Base-by-base conservation (phyloP, 2,113 vertebrate species). In the Addax nasomaculatus region DNA sequence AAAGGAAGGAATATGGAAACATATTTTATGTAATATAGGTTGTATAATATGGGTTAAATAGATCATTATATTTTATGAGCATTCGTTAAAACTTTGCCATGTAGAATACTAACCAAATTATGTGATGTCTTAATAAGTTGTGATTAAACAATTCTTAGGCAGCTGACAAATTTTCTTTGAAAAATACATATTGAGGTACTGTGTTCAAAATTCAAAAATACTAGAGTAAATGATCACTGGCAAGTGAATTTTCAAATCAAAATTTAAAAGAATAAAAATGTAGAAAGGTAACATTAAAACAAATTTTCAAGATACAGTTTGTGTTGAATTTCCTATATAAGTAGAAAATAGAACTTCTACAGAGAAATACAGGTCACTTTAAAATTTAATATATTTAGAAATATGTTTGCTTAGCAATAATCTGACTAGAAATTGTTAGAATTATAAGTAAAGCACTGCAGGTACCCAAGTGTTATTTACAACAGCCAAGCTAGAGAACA, bases 251-350 rank as follows among this genome's bases (percentile, higher is more conserved):
- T 21, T 25, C 29, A 90, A 88, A 90, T 67, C 29, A 55, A 83
- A 85, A 60, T 97, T 94, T 81, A 90, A 47, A 80, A 95, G 5
- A 96, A 90, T 80, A 6, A 97, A 91, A 96, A 51, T 83, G 5
- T 84, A 15, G 58, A 97, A 96, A 89, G 3, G 23, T 93, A 78
- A 95, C 13, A 84, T 90, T 90, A 73, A 96, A 90, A 76, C 2
- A 11, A 25, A 45, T 84, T 45, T 97, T 96, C 14, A 95, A 97
- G 60, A 5, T 39, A 55, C 4, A 49, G 39, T 16, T 93, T 91
- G 96, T 43, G 43, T 60, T 95, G 33, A 62, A 88, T 64, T 96
- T 73, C 51, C 94, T 96, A 80, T 97, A 73, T 95, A 94, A 90
- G 15, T 90, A 64, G 7, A 95, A 60, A 86, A 76, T 1, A 29